Percentiles rank a stretch among this genome's conserved stretches.
phyloP scores from a whole-genome alignment of 2,113 vertebrate species.

The Hucho hucho region DNA sequence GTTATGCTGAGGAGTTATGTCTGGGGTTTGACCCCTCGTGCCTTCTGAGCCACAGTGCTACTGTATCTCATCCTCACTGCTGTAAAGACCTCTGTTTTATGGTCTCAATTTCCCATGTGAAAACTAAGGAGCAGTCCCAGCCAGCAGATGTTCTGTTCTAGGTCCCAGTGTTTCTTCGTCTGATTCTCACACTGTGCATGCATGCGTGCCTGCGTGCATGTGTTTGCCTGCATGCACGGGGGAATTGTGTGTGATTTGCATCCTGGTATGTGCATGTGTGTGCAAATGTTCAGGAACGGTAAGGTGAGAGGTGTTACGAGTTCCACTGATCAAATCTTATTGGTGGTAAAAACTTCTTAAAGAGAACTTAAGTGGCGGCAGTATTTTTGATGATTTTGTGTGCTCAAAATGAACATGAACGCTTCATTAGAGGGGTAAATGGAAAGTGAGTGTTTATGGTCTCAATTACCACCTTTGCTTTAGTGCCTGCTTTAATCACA shows the following conservation, averaged over 20 bases:
- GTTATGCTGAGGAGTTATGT: slow-evolving; percentile 35
- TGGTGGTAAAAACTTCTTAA: slow-evolving; percentile 21
- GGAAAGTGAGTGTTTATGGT: slow-evolving; percentile 75
- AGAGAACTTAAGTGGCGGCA: slow-evolving; percentile 23
- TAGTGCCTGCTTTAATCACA: slow-evolving; percentile 68
- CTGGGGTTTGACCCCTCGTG: slow-evolving; percentile 27
- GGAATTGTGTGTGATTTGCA: neutral
- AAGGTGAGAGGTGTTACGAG: slow-evolving; percentile 10
- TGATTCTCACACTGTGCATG: neutral
- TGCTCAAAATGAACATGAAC: slow-evolving; percentile 52
- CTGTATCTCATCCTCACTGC: slow-evolving; percentile 26
- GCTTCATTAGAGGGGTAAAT: slow-evolving; percentile 67
- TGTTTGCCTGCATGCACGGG: neutral
- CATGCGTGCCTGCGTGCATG: slow-evolving; percentile 67
- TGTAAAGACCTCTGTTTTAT: slow-evolving; percentile 40
- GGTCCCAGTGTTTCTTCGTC: neutral
- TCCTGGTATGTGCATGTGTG: slow-evolving; percentile 13
- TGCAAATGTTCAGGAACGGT: neutral
- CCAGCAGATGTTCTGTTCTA: slow-evolving; percentile 26
- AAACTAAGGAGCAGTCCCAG: slow-evolving; percentile 14
- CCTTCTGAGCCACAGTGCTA: slow-evolving; percentile 29
- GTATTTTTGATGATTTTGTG: slow-evolving; percentile 45
- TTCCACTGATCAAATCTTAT: slow-evolving; percentile 27
- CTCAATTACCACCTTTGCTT: slow-evolving; percentile 72
- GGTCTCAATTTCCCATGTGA: slow-evolving; percentile 15